Evolutionary conservation across 2,113 vertebrate species (phyloP), one percentile per base, ranked within the genome.

Genomic region (Oreochromis aureus): DNA sequence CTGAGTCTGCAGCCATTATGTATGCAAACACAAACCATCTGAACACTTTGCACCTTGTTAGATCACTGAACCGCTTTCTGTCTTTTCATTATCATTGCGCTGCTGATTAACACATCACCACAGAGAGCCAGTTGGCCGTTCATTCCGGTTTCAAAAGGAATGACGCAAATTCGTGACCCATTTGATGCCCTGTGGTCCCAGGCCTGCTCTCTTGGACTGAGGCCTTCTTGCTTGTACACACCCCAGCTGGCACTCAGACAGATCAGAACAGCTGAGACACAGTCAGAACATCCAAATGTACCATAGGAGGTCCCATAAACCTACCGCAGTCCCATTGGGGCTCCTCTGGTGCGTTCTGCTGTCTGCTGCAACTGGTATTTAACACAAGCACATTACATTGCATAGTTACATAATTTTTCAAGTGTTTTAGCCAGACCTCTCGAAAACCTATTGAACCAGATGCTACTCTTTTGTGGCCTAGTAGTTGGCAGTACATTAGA

Each of bases 151-250:
- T 94, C 90, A 94, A 95, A 90, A 41, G 86, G 84, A 87, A 71
- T 94, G 94, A 95, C 94, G 94, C 89, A 95, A 92, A 92, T 94
- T 85, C 79, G 58, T 88, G 91, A 91, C 92, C 90, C 80, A 48
- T 71, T 87, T 19, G 73, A 32, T 86, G 79, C 22, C 80, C 90
- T 10, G 36, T 78, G 92, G 83, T n/a, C 89, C 87, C 27, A 81
- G 87, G 58, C 85, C 83, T 73, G 87, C 82, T 89, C 89, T 87
- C 83, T 78, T 90, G 84, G 66, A 87, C 89, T 7, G 69, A n/a
- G 39, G 80, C 85, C 71, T 63, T 89, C 46, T 63, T 81, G 89
- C 80, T 81, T 87, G 48, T 53, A 30, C 86, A 83, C 11, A 59
- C n/a, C 85, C 53, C 1, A 3, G 61, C 69, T 93, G 89, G 92